Evolutionary conservation across 2,888 invertebrate species (phyloP).

Genomic region (Erebia palarica): DNA sequence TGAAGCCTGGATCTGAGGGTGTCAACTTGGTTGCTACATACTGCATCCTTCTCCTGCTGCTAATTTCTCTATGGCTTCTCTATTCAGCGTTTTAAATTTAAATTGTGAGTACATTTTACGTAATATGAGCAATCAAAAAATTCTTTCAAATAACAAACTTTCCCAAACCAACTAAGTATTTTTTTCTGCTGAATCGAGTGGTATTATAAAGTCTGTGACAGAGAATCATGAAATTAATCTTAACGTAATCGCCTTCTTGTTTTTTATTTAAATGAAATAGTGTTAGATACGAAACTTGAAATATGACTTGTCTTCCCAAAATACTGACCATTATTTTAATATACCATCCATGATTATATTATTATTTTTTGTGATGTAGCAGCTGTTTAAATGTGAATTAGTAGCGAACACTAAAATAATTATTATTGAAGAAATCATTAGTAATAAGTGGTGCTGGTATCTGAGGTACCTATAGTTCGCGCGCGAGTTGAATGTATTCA

Average conservation of each 20-base stretch:
- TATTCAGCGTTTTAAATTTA: conserved; percentile 82
- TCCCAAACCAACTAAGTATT: no score
- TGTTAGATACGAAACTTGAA: conserved; percentile 19
- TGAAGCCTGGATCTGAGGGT: conserved; percentile 78
- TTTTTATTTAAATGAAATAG: neutral
- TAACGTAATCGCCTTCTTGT: neutral
- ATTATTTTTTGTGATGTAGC: neutral
- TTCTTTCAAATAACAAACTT: neutral
- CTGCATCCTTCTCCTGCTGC: conserved; percentile 83
- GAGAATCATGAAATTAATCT: conserved; percentile 1
- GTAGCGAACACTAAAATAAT: no score
- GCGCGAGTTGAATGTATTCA: no score
- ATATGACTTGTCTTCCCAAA: neutral
- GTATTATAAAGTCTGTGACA: conserved; percentile 47
- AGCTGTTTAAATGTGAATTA: neutral
- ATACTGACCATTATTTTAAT: neutral
- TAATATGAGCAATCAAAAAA: neutral
- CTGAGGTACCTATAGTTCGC: no score
- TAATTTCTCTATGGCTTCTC: conserved; percentile 85
- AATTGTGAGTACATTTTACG: conserved; percentile 11
- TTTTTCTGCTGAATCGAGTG: neutral
- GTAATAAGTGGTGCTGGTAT: no score
- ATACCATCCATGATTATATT: neutral
- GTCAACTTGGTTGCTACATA: conserved; percentile 86
- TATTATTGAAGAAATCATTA: neutral